Percentiles rank a stretch among this genome's conserved stretches.
Conservation (phyloP, 1,140 invertebrate genomes). For the Saccostrea cuccullata region DNA sequence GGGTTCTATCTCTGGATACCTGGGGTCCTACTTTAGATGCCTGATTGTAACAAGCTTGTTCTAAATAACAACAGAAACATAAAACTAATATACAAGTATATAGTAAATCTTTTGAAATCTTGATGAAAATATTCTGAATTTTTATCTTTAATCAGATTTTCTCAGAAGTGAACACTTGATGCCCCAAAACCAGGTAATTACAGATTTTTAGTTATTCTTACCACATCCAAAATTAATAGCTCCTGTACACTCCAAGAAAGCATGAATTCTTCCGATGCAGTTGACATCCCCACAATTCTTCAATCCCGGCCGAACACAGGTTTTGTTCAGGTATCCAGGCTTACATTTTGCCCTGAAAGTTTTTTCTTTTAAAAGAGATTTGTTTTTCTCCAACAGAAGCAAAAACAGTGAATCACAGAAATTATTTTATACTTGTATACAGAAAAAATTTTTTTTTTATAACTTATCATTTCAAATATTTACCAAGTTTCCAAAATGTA, state of each 20-base stretch:
- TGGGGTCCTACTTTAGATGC: slow-evolving; percentile 48
- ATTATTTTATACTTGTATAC: no score
- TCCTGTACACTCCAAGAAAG: slow-evolving; percentile 83
- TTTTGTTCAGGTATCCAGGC: slow-evolving; percentile 83
- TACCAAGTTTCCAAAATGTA: slow-evolving; percentile 82
- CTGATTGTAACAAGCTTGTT: slow-evolving; percentile 69
- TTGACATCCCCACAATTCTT: slow-evolving; percentile 85
- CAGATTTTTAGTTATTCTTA: slow-evolving; percentile 68
- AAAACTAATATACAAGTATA: neutral
- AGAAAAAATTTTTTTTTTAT: neutral
- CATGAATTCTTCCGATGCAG: slow-evolving; percentile 83
- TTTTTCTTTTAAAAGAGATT: neutral
- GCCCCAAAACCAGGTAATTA: no score
- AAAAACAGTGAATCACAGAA: no score
- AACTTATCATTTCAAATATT: neutral
- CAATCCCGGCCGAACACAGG: slow-evolving; percentile 81
- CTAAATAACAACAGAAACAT: slow-evolving; percentile 53
- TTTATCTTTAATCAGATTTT: no score
- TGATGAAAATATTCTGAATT: neutral
- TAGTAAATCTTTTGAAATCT: neutral
- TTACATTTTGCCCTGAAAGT: slow-evolving; percentile 78
- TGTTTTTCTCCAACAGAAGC: neutral
- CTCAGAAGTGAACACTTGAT: no score
- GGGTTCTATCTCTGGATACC: slow-evolving; percentile 43
- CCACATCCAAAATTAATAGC: slow-evolving; percentile 85